Evolutionary conservation across 2,888 invertebrate genomes (phyloP), one percentile per base, ranked within the genome.

Genomic region (Polyploca ridens): DNA sequence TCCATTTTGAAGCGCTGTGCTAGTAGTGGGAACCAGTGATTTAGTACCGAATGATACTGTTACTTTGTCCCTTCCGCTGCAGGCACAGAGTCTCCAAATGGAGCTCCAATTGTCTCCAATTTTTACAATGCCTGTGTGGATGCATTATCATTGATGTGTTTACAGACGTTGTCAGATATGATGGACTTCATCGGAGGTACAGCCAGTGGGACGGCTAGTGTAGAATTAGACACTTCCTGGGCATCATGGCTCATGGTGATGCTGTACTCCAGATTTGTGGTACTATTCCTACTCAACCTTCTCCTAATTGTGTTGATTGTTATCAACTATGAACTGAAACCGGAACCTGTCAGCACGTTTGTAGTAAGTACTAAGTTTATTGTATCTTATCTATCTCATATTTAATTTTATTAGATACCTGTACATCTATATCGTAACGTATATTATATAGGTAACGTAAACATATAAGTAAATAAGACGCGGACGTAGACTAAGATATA

Each of bases 241-340:
- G 84, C 93, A 0, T 78, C 95, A 0, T 88, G 94, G 81, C 70
- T 91, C 10, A 91, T 95, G 89, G 89, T 90, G 4, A 80, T 93
- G 13, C 62, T 95, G 3, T 94, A 93, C 73, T 90, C 91, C 0
- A 89, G 95, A 33, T 86, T 94, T 58, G 85, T 88, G 3, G 65
- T 94, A 0, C 79, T 95, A 38, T 94, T 95, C 82, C 33, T 94
- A 11, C 64, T 94, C n/a, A 95, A 95, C 68, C 73, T 95, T 0
- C 60, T 84, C 1, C 78, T 92, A 0, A 68, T 91, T 2, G 70
- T 92, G 8, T 65, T 78, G 13, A 80, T 90, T 14, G 82, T 89
- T 5, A 78, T 91, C 3, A 83, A 87, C 64, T 85, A 81, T 64
- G 86, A 85, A 62, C 63, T 80, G 13, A 74, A 76, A 68, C 72